These are phyloP conservation scores for Cephalophus harveyi DNA, from an alignment of 2,113 vertebrate genomes.

Conservation along the genomic window DNA sequence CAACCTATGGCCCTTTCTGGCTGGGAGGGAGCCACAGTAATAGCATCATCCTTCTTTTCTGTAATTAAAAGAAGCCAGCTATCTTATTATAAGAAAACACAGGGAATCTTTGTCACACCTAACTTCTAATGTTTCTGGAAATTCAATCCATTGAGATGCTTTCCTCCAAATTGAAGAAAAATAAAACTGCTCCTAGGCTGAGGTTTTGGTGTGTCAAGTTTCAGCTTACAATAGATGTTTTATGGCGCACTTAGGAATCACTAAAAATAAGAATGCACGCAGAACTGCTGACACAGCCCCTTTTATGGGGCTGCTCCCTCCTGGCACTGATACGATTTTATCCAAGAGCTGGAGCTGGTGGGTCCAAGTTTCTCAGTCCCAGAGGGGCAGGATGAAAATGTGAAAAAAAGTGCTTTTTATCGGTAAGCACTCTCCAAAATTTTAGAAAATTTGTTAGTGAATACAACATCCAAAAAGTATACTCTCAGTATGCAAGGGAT, in stretches of 20 bases:
- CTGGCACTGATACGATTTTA: slow-evolving; percentile 2
- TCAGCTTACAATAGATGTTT: slow-evolving; percentile 59
- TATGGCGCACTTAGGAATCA: slow-evolving; percentile 58
- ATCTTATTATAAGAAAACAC: slow-evolving; percentile 58
- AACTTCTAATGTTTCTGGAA: slow-evolving; percentile 56
- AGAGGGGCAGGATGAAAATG: slow-evolving; percentile 50
- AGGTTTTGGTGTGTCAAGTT: slow-evolving; percentile 47
- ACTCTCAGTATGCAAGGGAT: not conserved
- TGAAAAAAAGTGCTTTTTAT: slow-evolving; percentile 35
- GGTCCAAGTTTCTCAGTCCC: slow-evolving; percentile 38
- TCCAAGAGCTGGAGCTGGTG: slow-evolving; percentile 5
- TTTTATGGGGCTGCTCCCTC: not conserved
- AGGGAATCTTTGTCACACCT: slow-evolving; percentile 51
- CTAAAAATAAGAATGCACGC: slow-evolving; percentile 36
- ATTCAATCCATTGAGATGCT: slow-evolving; percentile 45
- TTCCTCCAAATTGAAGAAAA: slow-evolving; percentile 56
- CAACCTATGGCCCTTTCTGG: not conserved
- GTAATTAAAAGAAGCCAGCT: slow-evolving; percentile 65
- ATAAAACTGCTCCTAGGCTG: not conserved
- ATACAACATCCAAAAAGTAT: not conserved
- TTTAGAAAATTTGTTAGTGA: slow-evolving; percentile 17
- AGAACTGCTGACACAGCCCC: slow-evolving; percentile 43
- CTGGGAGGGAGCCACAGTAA: not conserved
- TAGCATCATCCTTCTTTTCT: slow-evolving; percentile 23
- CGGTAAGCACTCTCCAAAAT: slow-evolving; percentile 16